phyloP scores from a whole-genome alignment of 2,888 invertebrate species.

The Saturnia japonica region DNA sequence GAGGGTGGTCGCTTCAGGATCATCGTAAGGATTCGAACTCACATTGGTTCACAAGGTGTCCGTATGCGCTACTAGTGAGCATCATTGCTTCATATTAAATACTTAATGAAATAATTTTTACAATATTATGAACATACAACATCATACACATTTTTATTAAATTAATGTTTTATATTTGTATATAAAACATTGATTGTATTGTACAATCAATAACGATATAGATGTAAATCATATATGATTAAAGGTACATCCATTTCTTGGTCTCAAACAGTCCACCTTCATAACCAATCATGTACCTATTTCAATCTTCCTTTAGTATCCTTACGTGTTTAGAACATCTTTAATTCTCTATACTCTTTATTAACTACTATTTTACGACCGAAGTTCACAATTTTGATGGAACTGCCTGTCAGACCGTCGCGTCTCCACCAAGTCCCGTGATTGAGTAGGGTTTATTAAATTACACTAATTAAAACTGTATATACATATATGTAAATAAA shows the following conservation, averaged over 20 bases:
- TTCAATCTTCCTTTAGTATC: not conserved
- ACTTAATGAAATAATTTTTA: not conserved
- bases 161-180: no score
- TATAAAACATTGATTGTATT: no score
- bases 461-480: constrained; percentile 15
- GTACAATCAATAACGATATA: no score
- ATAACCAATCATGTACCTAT: not conserved
- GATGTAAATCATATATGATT: no score
- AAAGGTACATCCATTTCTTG: not conserved
- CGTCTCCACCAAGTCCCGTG: constrained; percentile 3
- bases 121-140: not conserved
- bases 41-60: no score
- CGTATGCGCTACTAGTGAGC: no score
- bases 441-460: constrained; percentile 21
- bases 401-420: constrained; percentile 20
- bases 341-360: constrained; percentile 2
- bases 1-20: no score
- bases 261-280: not conserved
- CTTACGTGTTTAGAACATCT: not conserved
- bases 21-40: no score
- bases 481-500: not conserved
- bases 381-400: constrained; percentile 21
- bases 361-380: constrained; percentile 14
- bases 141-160: no score
- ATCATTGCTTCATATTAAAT: no score